Percentiles rank a stretch among this genome's conserved stretches.
These are phyloP conservation scores for Anastrepha obliqua DNA, from an alignment of 1,140 invertebrate genomes.

Conservation along the genomic window DNA sequence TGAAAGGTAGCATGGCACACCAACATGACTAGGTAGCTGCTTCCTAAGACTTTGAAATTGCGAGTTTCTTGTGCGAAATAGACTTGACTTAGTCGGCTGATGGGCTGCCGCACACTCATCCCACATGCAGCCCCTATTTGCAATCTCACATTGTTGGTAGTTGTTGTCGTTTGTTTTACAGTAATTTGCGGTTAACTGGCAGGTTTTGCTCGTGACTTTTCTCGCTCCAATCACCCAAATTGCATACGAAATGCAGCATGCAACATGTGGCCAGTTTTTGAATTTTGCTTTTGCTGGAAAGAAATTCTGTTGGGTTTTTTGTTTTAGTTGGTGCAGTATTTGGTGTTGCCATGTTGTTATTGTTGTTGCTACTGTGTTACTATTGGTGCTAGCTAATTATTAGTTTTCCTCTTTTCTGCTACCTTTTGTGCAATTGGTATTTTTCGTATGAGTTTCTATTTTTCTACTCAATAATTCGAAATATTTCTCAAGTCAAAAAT, in stretches of 20 bases:
- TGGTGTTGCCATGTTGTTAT: not conserved
- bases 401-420: not conserved
- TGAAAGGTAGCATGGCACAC: not conserved
- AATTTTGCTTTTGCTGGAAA: not conserved
- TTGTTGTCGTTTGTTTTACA: not conserved
- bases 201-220: not conserved
- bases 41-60: not conserved
- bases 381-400: not conserved
- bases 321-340: not conserved
- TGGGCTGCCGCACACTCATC: not conserved
- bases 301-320: not conserved
- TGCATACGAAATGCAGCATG: not conserved
- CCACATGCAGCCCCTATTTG: not conserved
- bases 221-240: not conserved
- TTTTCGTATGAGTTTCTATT: too few species aligned
- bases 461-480: too few species aligned
- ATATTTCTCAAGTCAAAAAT: too few species aligned
- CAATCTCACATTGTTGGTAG: not conserved
- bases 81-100: not conserved
- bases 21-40: not conserved
- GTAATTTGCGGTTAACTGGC: not conserved
- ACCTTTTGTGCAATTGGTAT: not conserved
- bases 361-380: not conserved
- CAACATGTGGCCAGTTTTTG: slow-evolving; percentile 12
- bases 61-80: slow-evolving; percentile 30